Evolutionary conservation across 2,888 invertebrate species (phyloP), one percentile per base, ranked within the genome.

Genomic region (Diplolepis rosae): DNA sequence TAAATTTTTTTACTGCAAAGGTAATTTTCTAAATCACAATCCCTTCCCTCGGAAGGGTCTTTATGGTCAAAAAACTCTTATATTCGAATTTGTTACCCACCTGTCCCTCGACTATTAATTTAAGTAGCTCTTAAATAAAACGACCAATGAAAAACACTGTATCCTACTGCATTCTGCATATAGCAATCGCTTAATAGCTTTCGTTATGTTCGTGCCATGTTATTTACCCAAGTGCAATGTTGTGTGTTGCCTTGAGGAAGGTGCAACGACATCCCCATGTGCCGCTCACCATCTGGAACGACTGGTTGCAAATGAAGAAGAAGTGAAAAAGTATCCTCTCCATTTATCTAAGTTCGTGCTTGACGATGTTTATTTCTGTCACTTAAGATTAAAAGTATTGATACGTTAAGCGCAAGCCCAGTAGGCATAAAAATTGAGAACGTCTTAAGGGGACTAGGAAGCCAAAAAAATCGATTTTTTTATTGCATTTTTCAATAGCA

Each of bases 211-310:
- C 18, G 18, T 18, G 32, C 56, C 5, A 45, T 18, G 56, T 22
- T 56, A 56, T 56, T 35, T 56, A 61, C 24, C n/a, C 24, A 61
- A 39, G 61, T 56, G 67, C 71, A 72, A 50, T 61, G 72, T 65
- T 50, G 69, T 50, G 45, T 61, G 72, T 65, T 50, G 69, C 42
- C 48, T 39, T 65, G 66, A 69, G 68, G 30, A 56, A 56, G 18
- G 71, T 56, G 65, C 65, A 39, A 32, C 67, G 61, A 66, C 32
- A 54, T 71, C 22, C 56, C 69, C 69, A 68, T 71, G 69, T 68
- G 66, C 30, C 74, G 73, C 71, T 74, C 66, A 66, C 74, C 76
- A 77, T 66, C 74, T 74, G 76, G 65, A 65, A 66, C 71, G 66
- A 66, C 56, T 65, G 18, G 65, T 61, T 52, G n/a, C 18, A 67